Conservation (phyloP, 2,797 vertebrate species). For the Catharus ustulatus region DNA sequence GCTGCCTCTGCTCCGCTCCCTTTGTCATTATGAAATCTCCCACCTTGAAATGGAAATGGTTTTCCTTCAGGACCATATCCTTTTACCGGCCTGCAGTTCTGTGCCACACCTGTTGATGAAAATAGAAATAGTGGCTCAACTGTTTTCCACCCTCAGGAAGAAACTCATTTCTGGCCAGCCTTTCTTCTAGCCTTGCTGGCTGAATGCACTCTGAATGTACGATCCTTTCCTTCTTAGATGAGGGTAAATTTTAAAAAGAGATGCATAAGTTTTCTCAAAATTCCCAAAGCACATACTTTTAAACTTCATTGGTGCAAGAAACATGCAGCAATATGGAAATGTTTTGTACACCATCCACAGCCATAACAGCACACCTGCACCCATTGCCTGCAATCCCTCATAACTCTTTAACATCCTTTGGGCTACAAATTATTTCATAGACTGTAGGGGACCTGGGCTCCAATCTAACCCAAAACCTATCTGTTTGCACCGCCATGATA, state of each 20-base stretch:
- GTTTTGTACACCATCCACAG: neutral
- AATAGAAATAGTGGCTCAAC: neutral
- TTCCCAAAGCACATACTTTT: neutral
- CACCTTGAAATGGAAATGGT: neutral
- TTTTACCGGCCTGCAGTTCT: neutral
- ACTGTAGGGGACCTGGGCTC: neutral
- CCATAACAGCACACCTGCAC: neutral
- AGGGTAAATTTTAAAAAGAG: neutral
- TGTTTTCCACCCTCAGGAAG: neutral
- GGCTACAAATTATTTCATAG: neutral
- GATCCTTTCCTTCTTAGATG: neutral
- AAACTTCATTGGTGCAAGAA: neutral
- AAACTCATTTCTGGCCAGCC: neutral
- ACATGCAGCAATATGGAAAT: accelerated
- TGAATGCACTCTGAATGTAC: neutral
- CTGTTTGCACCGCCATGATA: neutral
- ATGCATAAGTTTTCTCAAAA: neutral
- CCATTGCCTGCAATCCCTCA: neutral
- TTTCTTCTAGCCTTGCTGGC: neutral
- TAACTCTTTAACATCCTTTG: neutral
- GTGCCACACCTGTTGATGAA: neutral
- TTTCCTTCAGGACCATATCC: neutral
- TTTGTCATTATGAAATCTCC: neutral
- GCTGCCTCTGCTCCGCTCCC: neutral
- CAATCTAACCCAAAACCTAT: neutral